A percentile compares a stretch with the other conserved stretches of the same genome.
These are phyloP conservation scores for Syrphus vitripennis DNA, from an alignment of 2,888 invertebrate species.

Conservation along the genomic window DNA sequence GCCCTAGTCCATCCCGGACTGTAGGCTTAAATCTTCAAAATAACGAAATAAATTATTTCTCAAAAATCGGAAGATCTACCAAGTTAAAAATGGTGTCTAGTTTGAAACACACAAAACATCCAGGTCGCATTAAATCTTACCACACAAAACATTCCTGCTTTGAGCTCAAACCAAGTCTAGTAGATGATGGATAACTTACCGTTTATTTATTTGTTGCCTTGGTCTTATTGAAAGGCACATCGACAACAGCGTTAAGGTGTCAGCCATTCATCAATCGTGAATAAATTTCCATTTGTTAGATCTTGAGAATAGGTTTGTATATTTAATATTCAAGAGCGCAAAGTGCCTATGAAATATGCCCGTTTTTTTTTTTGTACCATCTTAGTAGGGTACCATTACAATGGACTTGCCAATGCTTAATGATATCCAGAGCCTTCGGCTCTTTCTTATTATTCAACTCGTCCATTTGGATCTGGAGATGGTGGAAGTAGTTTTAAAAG, in stretches of 20 bases:
- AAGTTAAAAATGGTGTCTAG: too few species aligned
- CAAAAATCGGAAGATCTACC: too few species aligned
- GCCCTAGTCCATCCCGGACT: too few species aligned
- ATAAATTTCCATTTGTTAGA: conserved; percentile 45
- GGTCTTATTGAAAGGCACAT: neutral
- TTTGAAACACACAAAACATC: neutral
- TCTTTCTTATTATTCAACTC: neutral
- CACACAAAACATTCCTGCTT: neutral
- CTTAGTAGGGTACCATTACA: conserved; percentile 9
- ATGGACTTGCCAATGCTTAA: conserved; percentile 32
- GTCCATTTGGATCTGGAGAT: neutral
- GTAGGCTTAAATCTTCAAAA: too few species aligned
- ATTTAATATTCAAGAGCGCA: conserved; percentile 45
- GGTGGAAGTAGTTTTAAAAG: conserved; percentile 54
- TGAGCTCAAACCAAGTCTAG: neutral
- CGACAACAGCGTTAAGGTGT: conserved; percentile 21
- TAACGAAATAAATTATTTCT: too few species aligned
- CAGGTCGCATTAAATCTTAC: neutral
- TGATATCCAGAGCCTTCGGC: conserved; percentile 21
- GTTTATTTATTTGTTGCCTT: neutral
- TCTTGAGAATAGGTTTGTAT: conserved; percentile 32
- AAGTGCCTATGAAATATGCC: conserved; percentile 38
- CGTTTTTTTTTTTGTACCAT: conserved; percentile 13
- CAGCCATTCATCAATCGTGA: conserved; percentile 61
- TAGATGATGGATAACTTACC: neutral